Conservation (phyloP, 2,797 vertebrate species). For the Crocidura indochinensis region DNA sequence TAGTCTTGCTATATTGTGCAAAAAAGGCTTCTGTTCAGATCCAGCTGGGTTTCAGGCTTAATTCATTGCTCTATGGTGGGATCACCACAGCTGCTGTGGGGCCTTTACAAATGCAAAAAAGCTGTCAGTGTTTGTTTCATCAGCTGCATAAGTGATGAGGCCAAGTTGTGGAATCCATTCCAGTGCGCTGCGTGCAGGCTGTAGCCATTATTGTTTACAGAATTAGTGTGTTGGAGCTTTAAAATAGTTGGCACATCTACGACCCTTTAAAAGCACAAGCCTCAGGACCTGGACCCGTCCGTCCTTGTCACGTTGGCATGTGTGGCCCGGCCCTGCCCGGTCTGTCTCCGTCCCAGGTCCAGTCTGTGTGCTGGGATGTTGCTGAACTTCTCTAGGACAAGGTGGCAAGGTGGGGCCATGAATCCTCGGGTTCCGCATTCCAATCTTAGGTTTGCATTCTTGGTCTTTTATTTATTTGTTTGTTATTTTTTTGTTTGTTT, state of each 20-base stretch:
- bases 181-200: constrained; percentile 88
- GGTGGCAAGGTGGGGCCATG: neutral
- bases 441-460: constrained; percentile 15
- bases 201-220: constrained; percentile 90
- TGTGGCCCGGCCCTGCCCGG: constrained; percentile 56
- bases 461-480: neutral
- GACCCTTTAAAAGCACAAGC: constrained; percentile 82
- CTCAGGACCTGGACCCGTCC: constrained; percentile 79
- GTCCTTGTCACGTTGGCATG: constrained; percentile 66
- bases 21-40: constrained; percentile 95
- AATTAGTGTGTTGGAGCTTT: constrained; percentile 90
- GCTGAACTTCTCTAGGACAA: constrained; percentile 29
- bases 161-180: constrained; percentile 97
- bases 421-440: constrained; percentile 30
- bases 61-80: constrained; percentile 98
- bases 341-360: constrained; percentile 24
- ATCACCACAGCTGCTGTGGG: constrained; percentile 99
- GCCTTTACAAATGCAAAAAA: constrained; percentile 99
- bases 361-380: neutral
- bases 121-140: constrained; percentile 99
- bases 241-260: constrained; percentile 87
- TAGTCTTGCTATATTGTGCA: constrained; percentile 95
- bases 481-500: neutral
- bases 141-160: constrained; percentile 98
- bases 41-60: constrained; percentile 97